phyloP scores from a whole-genome alignment of 2,888 invertebrate genomes.

The Girardia tigrina region DNA sequence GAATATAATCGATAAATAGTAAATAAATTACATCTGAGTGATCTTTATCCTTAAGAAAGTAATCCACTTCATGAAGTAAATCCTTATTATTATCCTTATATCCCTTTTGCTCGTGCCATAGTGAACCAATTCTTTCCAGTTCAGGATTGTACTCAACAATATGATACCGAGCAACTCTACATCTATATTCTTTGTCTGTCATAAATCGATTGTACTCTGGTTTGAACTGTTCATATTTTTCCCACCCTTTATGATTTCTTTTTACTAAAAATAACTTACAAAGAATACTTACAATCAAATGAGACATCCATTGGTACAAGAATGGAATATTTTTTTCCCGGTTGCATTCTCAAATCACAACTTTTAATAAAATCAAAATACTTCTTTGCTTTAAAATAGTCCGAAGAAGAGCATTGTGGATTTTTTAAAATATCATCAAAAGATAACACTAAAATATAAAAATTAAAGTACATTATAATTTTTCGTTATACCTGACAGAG shows the following conservation, averaged over 20 bases:
- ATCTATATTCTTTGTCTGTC: slow-evolving; percentile 30
- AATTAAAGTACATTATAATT: background rate
- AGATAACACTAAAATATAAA: background rate
- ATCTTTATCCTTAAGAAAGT: slow-evolving; percentile 27
- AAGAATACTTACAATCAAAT: slow-evolving; percentile 30
- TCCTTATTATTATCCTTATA: slow-evolving; percentile 26
- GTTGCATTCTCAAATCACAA: slow-evolving; percentile 21
- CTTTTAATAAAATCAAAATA: background rate
- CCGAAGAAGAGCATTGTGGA: background rate
- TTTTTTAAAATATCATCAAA: background rate
- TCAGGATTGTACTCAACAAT: slow-evolving; percentile 1
- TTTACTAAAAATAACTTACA: slow-evolving; percentile 13
- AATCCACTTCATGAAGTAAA: slow-evolving; percentile 28
- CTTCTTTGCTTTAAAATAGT: background rate
- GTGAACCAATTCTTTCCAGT: background rate
- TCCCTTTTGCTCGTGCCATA: slow-evolving; percentile 26
- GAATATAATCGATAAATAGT: background rate
- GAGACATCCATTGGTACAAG: background rate
- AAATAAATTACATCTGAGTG: background rate
- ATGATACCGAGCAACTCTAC: slow-evolving; percentile 32
- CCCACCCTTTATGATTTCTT: slow-evolving; percentile 28
- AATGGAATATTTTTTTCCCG: slow-evolving; percentile 25
- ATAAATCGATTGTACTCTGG: slow-evolving; percentile 29
- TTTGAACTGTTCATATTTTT: background rate
- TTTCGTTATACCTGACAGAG: background rate